Evolutionary conservation across 2,888 invertebrate species (phyloP).

Genomic region (Cyrtodaria siliqua): DNA sequence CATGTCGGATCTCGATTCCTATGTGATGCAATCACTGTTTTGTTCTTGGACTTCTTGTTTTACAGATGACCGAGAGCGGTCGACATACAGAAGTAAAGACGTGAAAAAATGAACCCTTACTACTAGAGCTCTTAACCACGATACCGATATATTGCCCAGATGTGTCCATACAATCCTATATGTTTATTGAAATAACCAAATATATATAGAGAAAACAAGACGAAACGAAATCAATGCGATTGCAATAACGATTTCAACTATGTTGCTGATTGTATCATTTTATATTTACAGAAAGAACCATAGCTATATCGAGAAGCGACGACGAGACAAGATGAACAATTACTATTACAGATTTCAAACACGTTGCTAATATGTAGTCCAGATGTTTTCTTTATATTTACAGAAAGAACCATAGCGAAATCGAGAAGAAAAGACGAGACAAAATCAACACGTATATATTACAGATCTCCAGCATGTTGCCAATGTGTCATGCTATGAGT

Average conservation of each 20-base stretch:
- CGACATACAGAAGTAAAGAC: no score
- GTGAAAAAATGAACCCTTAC: no score
- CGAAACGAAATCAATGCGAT: conserved; percentile 98
- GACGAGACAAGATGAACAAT: conserved; percentile 98
- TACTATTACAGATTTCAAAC: conserved; percentile 94
- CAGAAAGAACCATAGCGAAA: conserved; percentile 98
- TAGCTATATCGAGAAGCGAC: conserved; percentile 97
- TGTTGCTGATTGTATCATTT: conserved; percentile 90
- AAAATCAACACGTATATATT: conserved; percentile 98
- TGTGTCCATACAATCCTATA: no score
- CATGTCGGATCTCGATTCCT: no score
- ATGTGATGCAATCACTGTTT: no score
- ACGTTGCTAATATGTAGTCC: conserved; percentile 98
- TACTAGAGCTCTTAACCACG: no score
- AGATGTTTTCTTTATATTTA: conserved; percentile 25
- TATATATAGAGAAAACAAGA: conserved; percentile 97
- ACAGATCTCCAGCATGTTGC: conserved; percentile 95
- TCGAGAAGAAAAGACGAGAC: conserved; percentile 96
- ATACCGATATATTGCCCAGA: no score
- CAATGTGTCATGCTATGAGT: conserved; percentile 97
- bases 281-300: conserved; percentile 93
- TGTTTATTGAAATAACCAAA: conserved; percentile 94
- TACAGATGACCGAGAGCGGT: no score
- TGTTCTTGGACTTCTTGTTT: no score
- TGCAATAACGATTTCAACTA: no score